These are phyloP conservation scores for Ranitomeya imitator DNA, from an alignment of 2,113 vertebrate species.

Conservation along the genomic window DNA sequence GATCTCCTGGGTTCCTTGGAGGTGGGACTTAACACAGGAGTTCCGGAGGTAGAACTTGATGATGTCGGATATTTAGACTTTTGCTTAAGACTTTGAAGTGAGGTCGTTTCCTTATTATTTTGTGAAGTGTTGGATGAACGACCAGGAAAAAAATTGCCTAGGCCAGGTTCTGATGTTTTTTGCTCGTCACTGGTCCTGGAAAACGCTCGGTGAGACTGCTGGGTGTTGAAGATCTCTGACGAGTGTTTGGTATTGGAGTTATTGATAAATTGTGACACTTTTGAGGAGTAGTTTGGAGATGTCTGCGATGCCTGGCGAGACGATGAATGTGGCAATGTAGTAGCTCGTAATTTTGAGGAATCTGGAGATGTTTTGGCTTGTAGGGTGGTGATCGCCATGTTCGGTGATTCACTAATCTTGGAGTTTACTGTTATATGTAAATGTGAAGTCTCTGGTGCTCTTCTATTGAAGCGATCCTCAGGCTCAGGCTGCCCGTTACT, in stretches of 20 bases:
- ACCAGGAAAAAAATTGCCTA: not conserved
- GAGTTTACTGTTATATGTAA: not conserved
- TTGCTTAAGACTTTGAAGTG: not conserved
- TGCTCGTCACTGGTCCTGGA: not conserved
- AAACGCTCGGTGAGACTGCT: not conserved
- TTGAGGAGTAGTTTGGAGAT: not conserved
- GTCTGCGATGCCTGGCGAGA: not conserved
- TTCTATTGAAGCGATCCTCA: not conserved
- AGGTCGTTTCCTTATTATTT: not conserved
- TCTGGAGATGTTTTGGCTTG: not conserved
- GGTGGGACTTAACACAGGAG: not conserved
- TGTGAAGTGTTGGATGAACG: not conserved
- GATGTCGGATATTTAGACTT: not conserved
- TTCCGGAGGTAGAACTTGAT: not conserved
- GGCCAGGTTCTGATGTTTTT: not conserved
- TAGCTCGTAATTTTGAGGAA: not conserved
- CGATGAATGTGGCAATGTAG: not conserved
- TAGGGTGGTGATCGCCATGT: not conserved
- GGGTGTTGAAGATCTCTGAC: not conserved
- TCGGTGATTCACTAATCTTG: not conserved
- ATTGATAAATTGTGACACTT: not conserved
- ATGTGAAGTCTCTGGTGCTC: not conserved
- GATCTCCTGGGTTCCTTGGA: not conserved
- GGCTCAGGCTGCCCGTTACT: not conserved
- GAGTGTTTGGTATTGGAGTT: not conserved